Base-by-base conservation (phyloP, 2,797 vertebrate genomes). In the Leuciscus waleckii region DNA sequence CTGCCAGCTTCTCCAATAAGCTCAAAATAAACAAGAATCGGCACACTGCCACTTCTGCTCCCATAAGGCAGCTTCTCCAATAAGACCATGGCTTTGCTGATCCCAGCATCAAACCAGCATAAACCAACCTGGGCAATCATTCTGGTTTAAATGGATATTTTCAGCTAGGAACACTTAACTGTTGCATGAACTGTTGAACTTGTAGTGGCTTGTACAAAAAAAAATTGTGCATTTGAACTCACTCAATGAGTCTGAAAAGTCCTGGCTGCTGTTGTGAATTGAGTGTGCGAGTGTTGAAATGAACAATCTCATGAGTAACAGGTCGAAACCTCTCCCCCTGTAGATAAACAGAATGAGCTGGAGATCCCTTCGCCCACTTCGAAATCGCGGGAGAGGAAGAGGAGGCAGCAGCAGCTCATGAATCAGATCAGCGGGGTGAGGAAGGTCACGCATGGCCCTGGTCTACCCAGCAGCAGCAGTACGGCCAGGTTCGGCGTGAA, bases 291-390 rank as follows among this genome's bases (percentile, higher is more conserved):
- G 46, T 41, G 10, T 37, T 69, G 68, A 68, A 11, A 29, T 58
- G 16, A 80, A 63, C 67, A 87, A 71, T 75, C 74, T 73, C 51
- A 54, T 76, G 41, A 88, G 54, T 49, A 16, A 67, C 54, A 23
- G 16, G 10, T 32, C 17, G 9, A 71, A 23, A 90, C 54, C 54
- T 19, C 5, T 79, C 49, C 9, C 83, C 68, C 90, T 88, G 87
- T 3, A 99, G 98, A 99, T 93, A 99, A 99, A 90, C 98, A 99
- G 94, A 99, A 98, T 37, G 98, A 99, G 51, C 92, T 99, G 94
- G 98, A 99, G 93, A 96, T 99, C 78, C 98, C 98, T 0, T 98
- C 97, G 88, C 96, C 97, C 6, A 97, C 97, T 35, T 95, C 97
- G 81, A 99, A 99, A 90, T 95, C 96, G 54, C 94, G 97, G 85